phyloP scores from a whole-genome alignment of 2,113 vertebrate species.

The Phrynosoma blainvillii region DNA sequence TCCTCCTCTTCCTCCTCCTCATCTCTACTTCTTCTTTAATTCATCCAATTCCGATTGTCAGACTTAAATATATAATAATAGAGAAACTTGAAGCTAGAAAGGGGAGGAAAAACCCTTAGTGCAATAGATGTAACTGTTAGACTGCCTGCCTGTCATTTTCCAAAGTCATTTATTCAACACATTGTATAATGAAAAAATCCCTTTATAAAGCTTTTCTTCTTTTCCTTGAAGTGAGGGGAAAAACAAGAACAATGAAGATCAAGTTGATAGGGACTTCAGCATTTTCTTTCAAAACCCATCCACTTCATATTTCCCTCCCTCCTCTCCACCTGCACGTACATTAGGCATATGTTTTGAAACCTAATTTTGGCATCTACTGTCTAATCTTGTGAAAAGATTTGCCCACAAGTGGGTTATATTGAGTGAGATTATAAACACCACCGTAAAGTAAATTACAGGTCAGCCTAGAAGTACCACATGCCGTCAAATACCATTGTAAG shows the following conservation, averaged over 20 bases:
- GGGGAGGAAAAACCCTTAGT: neutral
- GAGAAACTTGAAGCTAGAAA: conserved; percentile 53
- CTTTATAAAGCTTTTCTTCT: conserved; percentile 56
- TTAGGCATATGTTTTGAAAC: conserved; percentile 74
- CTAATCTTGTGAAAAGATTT: conserved; percentile 82
- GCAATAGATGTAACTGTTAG: conserved; percentile 14
- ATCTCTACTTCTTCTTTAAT: conserved; percentile 44
- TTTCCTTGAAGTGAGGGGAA: conserved; percentile 51
- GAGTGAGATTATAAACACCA: conserved; percentile 85
- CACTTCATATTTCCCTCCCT: neutral
- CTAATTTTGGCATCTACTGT: conserved; percentile 75
- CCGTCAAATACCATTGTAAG: conserved; percentile 77
- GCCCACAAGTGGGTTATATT: conserved; percentile 72
- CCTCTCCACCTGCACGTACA: conserved; percentile 27
- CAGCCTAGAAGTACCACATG: conserved; percentile 72
- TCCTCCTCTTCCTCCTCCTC: conserved; percentile 28
- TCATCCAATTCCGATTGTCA: conserved; percentile 60
- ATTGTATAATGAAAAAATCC: conserved; percentile 38
- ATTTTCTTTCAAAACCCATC: conserved; percentile 68
- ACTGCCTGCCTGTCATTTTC: conserved; percentile 47
- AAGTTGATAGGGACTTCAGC: conserved; percentile 58
- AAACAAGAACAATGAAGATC: conserved; percentile 56
- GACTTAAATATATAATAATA: conserved; percentile 52
- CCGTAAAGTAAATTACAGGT: conserved; percentile 76
- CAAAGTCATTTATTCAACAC: conserved; percentile 53